Percentiles rank a stretch among this genome's conserved stretches.
These are phyloP conservation scores for Drosophila emarginata DNA, from an alignment of 2,888 invertebrate species.

Conservation along the genomic window DNA sequence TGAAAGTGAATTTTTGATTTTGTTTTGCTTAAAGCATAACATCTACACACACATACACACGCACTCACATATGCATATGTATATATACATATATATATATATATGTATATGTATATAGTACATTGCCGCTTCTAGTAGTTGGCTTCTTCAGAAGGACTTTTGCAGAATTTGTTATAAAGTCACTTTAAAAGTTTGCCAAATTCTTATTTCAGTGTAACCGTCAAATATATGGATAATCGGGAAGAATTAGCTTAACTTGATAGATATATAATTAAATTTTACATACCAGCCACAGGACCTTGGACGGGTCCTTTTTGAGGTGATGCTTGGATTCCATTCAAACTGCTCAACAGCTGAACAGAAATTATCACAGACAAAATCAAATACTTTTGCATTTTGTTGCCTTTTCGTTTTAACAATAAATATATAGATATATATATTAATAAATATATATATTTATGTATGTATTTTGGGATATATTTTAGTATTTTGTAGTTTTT, in stretches of 20 bases:
- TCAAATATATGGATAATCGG: too few relatives aligned
- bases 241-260: too few relatives aligned
- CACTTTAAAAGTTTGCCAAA: neutral
- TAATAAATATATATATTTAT: neutral
- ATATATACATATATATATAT: neutral
- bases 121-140: neutral
- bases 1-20: conserved; percentile 58
- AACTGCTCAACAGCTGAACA: conserved; percentile 79
- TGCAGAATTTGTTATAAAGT: neutral
- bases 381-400: conserved; percentile 78
- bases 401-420: conserved; percentile 23
- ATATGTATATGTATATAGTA: neutral
- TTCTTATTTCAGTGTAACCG: neutral
- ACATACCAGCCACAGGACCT: conserved; percentile 79
- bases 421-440: neutral
- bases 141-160: neutral
- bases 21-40: neutral
- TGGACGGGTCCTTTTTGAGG: conserved; percentile 63
- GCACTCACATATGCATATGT: neutral
- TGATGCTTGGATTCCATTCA: conserved; percentile 77
- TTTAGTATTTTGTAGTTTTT: conserved; percentile 42
- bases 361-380: conserved; percentile 81
- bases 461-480: neutral
- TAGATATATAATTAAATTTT: neutral
- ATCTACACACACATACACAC: neutral